A percentile compares a stretch with the other conserved stretches of the same genome.
Evolutionary conservation across 2,113 vertebrate genomes (phyloP).

Genomic region (Psophia crepitans): DNA sequence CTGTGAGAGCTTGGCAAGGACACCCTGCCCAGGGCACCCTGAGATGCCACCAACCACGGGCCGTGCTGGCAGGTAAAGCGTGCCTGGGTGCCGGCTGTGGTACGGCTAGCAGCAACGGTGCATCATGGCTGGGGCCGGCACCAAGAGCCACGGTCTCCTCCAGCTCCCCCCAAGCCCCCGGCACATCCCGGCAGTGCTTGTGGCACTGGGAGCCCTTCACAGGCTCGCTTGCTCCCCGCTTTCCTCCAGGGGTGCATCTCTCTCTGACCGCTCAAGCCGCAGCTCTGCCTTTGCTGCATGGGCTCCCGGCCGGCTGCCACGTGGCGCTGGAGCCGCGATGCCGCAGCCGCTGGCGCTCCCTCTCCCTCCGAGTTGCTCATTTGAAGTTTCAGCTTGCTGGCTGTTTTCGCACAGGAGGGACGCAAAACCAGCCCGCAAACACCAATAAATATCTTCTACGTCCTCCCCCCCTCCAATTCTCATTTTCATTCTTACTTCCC

Average conservation of each 20-base stretch:
- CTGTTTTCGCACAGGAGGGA: background rate
- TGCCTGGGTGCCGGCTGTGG: background rate
- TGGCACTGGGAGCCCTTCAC: rapidly evolving
- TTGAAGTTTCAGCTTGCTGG: constrained; percentile 5
- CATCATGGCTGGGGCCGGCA: rapidly evolving
- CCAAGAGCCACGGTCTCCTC: background rate
- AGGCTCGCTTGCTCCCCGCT: rapidly evolving
- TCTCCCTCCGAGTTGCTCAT: constrained; percentile 15
- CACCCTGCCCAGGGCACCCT: background rate
- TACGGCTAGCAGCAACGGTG: rapidly evolving
- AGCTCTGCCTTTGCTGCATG: background rate
- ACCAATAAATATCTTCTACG: background rate
- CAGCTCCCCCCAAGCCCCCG: rapidly evolving
- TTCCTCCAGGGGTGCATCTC: background rate
- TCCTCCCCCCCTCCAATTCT: background rate
- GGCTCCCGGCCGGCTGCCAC: background rate
- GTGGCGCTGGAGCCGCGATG: background rate
- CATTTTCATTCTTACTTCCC: constrained; percentile 46
- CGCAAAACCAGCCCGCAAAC: background rate
- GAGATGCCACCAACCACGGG: background rate
- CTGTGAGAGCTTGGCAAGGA: background rate
- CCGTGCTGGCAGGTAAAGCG: rapidly evolving
- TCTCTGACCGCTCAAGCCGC: rapidly evolving
- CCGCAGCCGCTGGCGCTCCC: background rate
- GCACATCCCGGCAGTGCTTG: background rate